A percentile compares a stretch with the other conserved stretches of the same genome.
Evolutionary conservation across 2,888 invertebrate species (phyloP).

Genomic region (Villa cingulata): DNA sequence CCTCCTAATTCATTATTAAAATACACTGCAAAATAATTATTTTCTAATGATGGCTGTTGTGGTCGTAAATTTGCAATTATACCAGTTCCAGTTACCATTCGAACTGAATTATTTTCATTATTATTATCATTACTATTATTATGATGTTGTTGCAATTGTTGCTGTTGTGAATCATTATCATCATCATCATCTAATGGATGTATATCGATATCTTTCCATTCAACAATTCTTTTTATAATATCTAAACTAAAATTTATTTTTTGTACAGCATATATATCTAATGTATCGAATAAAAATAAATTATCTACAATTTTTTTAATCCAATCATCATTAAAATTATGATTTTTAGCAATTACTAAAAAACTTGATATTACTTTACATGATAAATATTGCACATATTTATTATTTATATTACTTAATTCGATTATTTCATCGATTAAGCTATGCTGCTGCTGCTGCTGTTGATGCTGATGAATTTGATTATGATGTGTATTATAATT

Average conservation of each 20-base stretch:
- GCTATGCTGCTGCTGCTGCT: background rate
- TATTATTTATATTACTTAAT: constrained; percentile 61
- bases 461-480: too few relatives aligned
- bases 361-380: constrained; percentile 69
- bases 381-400: constrained; percentile 67
- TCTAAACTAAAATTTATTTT: constrained; percentile 75
- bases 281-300: constrained; percentile 47
- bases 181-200: constrained; percentile 45
- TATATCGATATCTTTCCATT: constrained; percentile 72
- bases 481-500: constrained; percentile 30
- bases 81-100: background rate
- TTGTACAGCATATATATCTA: constrained; percentile 50
- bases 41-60: constrained; percentile 24
- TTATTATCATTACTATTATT: background rate
- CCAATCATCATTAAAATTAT: constrained; percentile 67
- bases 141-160: background rate
- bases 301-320: constrained; percentile 63
- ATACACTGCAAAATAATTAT: constrained; percentile 33
- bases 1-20: constrained; percentile 21
- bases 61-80: constrained; percentile 7
- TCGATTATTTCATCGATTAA: constrained; percentile 74
- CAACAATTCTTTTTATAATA: constrained; percentile 72
- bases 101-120: too few relatives aligned
- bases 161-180: background rate
- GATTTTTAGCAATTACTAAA: constrained; percentile 69